A percentile compares a stretch with the other conserved stretches of the same genome.
Evolutionary conservation across 2,888 invertebrate genomes (phyloP).

Genomic region (Agriopis leucophaearia): DNA sequence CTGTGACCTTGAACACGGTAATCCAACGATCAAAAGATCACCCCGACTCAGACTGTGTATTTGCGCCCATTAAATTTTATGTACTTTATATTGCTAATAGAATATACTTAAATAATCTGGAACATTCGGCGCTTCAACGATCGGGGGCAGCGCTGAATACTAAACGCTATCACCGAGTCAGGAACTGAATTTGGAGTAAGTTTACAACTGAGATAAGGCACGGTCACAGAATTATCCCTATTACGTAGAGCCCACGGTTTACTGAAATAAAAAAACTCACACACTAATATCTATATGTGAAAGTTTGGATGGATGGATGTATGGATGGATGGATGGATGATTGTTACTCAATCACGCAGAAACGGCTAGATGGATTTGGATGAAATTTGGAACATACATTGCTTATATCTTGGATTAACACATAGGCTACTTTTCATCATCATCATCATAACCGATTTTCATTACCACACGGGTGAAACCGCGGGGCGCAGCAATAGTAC

Average conservation of each 20-base stretch:
- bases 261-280: constrained; percentile 14
- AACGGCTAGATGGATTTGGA: no score
- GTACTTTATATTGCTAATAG: constrained; percentile 20
- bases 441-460: no score
- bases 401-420: no score
- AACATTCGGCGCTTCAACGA: constrained; percentile 21
- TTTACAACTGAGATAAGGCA: constrained; percentile 29
- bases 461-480: no score
- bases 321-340: no score
- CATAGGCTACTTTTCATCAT: no score
- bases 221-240: not conserved
- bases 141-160: constrained; percentile 29
- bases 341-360: no score
- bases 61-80: constrained; percentile 19
- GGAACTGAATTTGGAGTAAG: constrained; percentile 24
- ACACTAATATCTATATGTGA: no score
- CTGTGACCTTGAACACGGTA: not conserved
- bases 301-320: no score
- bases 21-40: not conserved
- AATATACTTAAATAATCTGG: constrained; percentile 19
- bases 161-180: constrained; percentile 23
- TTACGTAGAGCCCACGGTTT: constrained; percentile 1
- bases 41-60: constrained; percentile 6
- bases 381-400: no score
- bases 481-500: no score